Percentiles rank a stretch among this genome's conserved stretches.
These are phyloP conservation scores for Limenitis camilla DNA, from an alignment of 2,888 invertebrate genomes.

Conservation along the genomic window DNA sequence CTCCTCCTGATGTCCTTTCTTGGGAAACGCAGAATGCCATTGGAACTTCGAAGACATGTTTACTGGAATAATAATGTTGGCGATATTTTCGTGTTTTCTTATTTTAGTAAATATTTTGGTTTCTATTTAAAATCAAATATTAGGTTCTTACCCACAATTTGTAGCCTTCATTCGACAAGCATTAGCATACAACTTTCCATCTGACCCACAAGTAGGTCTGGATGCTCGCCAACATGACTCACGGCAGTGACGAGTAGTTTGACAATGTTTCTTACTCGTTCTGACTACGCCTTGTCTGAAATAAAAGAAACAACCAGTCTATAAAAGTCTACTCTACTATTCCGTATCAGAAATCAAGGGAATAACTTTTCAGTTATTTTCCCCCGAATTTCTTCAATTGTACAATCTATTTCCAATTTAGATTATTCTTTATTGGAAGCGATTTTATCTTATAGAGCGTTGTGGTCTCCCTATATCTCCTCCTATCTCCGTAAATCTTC, in stretches of 20 bases:
- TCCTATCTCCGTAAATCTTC: background rate
- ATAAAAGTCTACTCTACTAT: no score
- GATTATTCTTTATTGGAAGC: background rate
- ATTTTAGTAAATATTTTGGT: no score
- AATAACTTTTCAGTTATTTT: no score
- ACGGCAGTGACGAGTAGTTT: constrained; percentile 91
- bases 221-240: constrained; percentile 94
- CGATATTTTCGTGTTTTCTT: background rate
- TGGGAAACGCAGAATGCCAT: constrained; percentile 90
- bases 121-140: background rate
- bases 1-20: constrained; percentile 80
- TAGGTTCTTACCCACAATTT: constrained; percentile 85
- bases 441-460: background rate
- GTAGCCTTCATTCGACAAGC: constrained; percentile 94
- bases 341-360: no score
- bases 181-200: constrained; percentile 90
- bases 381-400: no score
- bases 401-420: no score
- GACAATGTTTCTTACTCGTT: constrained; percentile 92
- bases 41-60: constrained; percentile 94
- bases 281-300: constrained; percentile 87
- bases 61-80: no score
- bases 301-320: background rate
- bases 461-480: background rate
- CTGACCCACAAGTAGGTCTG: constrained; percentile 91